Evolutionary conservation across 2,797 vertebrate genomes (phyloP).

Genomic region (Masticophis lateralis): DNA sequence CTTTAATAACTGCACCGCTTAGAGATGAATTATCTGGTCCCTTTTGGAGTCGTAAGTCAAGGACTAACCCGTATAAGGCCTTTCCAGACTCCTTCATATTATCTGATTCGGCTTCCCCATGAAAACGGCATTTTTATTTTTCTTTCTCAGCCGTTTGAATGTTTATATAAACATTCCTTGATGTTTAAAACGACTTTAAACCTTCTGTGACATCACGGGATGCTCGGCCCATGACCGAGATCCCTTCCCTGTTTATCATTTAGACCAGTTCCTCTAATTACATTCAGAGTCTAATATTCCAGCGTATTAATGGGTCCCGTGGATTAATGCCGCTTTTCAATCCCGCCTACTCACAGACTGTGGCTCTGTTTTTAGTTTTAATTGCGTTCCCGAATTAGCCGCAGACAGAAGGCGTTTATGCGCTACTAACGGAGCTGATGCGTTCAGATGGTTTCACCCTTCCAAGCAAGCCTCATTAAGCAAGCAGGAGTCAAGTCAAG

Average conservation of each 20-base stretch:
- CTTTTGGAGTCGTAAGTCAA: background rate
- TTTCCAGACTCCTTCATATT: background rate
- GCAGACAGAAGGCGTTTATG: conserved; percentile 16
- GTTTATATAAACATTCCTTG: background rate
- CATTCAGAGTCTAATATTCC: background rate
- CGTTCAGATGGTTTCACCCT: too few species aligned
- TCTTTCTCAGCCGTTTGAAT: background rate
- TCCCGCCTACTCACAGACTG: conserved; percentile 11
- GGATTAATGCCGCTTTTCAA: conserved; percentile 60
- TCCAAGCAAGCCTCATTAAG: background rate
- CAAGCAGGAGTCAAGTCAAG: too few species aligned
- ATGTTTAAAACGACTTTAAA: background rate
- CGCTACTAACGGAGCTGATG: conserved; percentile 26
- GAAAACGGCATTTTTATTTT: background rate
- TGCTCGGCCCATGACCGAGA: background rate
- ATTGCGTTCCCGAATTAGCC: conserved; percentile 30
- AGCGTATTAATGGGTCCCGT: conserved; percentile 53
- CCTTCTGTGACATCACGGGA: background rate
- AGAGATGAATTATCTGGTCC: background rate
- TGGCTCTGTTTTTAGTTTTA: conserved; percentile 35
- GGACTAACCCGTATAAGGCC: background rate
- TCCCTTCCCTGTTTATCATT: background rate
- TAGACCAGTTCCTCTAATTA: background rate
- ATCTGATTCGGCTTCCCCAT: background rate
- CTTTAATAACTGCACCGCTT: rapidly evolving